Conservation (phyloP, 2,888 invertebrate genomes). For the Eupithecia inturbata region DNA sequence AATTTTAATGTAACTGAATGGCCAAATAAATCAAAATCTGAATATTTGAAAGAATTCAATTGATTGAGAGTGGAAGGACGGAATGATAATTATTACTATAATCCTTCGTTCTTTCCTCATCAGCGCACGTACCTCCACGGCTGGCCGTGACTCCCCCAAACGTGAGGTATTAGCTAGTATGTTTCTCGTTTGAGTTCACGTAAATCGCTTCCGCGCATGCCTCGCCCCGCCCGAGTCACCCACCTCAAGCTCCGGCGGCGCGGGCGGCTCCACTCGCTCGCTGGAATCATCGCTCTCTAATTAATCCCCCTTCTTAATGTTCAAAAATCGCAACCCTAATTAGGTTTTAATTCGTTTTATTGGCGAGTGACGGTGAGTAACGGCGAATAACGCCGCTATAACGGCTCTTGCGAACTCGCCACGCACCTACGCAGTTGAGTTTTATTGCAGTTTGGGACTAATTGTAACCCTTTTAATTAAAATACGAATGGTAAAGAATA, state of each 20-base stretch:
- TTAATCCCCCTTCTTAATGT: conserved; percentile 83
- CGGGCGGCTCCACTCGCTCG: conserved; percentile 56
- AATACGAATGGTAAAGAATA: conserved; percentile 14
- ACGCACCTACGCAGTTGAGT: conserved; percentile 44
- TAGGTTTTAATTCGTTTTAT: conserved; percentile 84
- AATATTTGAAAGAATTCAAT: not conserved
- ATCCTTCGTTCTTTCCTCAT: not conserved
- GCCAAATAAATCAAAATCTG: too few relatives aligned
- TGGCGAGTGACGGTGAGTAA: conserved; percentile 71
- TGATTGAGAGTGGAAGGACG: not conserved
- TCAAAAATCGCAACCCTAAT: conserved; percentile 83
- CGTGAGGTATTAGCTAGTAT: not conserved
- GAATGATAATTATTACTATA: not conserved
- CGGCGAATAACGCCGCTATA: conserved; percentile 52
- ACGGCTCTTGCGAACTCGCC: conserved; percentile 55
- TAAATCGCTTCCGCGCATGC: conserved; percentile 37
- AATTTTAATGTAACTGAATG: too few relatives aligned
- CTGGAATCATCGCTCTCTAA: conserved; percentile 81
- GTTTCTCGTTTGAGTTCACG: not conserved
- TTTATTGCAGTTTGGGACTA: conserved; percentile 41
- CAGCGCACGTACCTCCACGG: not conserved
- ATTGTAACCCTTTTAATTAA: conserved; percentile 30
- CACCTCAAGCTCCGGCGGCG: conserved; percentile 59
- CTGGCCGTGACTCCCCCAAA: not conserved
- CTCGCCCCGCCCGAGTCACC: conserved; percentile 28